A percentile compares a stretch with the other conserved stretches of the same genome.
Conservation (phyloP, 2,888 invertebrate species). For the Cantharis nigra region DNA sequence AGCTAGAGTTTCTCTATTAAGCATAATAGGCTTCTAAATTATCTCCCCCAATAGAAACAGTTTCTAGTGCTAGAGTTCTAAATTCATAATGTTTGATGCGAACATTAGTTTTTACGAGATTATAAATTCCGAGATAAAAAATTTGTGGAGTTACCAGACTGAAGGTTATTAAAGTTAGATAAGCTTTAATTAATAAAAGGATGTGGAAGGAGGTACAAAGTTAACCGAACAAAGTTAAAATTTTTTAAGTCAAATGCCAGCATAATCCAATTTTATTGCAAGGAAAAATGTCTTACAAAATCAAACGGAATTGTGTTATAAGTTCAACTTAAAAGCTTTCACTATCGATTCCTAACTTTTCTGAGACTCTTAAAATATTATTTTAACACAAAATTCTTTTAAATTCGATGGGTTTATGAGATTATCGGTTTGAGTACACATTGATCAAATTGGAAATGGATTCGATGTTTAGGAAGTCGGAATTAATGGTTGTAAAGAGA, state of each 20-base stretch:
- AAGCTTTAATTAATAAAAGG: not conserved
- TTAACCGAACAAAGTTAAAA: not conserved
- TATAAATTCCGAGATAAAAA: not conserved
- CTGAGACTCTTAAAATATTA: not conserved
- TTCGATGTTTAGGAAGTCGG: not conserved
- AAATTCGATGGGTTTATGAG: not conserved
- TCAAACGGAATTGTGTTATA: not conserved
- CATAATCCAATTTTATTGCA: not conserved
- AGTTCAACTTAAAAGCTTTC: not conserved
- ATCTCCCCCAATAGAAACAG: not conserved
- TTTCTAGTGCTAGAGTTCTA: not conserved
- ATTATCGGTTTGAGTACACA: not conserved
- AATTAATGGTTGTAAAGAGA: not conserved
- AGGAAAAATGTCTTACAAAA: not conserved
- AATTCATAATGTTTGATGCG: not conserved
- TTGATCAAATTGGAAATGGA: not conserved
- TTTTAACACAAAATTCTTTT: not conserved
- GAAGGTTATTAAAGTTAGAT: not conserved
- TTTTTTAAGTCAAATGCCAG: not conserved
- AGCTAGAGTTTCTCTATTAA: constrained; percentile 3
- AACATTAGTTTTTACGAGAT: not conserved
- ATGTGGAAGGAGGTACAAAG: not conserved
- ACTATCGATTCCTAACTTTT: not conserved
- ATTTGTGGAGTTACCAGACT: not conserved
- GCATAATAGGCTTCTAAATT: constrained; percentile 13